Evolutionary conservation across 30 jellyfish, hydroid and myxozoan species (phyloP).

Genomic region (Clytia hemisphaerica): DNA sequence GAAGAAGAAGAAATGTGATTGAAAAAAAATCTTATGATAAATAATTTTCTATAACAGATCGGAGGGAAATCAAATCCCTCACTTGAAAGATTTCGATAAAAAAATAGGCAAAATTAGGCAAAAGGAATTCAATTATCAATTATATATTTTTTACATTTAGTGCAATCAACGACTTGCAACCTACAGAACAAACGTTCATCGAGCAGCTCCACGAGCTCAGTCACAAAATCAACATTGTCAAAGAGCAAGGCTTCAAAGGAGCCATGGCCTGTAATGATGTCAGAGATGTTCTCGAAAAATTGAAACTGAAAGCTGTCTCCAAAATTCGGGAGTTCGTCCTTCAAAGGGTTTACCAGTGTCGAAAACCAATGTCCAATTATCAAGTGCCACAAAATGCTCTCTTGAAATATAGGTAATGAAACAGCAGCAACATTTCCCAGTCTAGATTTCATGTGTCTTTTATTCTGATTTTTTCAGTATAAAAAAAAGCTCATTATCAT

Average conservation of each 20-base stretch:
- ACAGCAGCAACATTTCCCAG: background rate
- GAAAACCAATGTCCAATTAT: constrained; percentile 94
- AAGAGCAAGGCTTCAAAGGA: constrained; percentile 75
- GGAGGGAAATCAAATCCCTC: no score
- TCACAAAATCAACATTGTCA: constrained; percentile 82
- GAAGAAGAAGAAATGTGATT: no score
- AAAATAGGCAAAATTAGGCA: no score
- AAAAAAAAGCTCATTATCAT: background rate
- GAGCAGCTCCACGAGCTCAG: constrained; percentile 92
- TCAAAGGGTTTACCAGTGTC: constrained; percentile 80
- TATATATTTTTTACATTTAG: no score
- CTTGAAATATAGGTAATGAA: constrained; percentile 67
- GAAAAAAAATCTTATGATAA: no score
- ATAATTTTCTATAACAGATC: no score
- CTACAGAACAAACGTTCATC: constrained; percentile 73
- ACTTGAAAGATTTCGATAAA: no score
- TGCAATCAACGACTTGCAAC: constrained; percentile 84
- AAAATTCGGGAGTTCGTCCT: constrained; percentile 79
- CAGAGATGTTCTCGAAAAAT: constrained; percentile 80
- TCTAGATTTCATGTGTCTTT: no score
- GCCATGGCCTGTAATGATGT: constrained; percentile 98
- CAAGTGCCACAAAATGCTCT: constrained; percentile 92
- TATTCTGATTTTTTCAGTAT: background rate
- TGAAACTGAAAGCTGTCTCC: constrained; percentile 78
- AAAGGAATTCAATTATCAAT: no score